A percentile compares a stretch with the other conserved stretches of the same genome.
Evolutionary conservation across 2,113 vertebrate species (phyloP).

Genomic region (Hipposideros armiger): DNA sequence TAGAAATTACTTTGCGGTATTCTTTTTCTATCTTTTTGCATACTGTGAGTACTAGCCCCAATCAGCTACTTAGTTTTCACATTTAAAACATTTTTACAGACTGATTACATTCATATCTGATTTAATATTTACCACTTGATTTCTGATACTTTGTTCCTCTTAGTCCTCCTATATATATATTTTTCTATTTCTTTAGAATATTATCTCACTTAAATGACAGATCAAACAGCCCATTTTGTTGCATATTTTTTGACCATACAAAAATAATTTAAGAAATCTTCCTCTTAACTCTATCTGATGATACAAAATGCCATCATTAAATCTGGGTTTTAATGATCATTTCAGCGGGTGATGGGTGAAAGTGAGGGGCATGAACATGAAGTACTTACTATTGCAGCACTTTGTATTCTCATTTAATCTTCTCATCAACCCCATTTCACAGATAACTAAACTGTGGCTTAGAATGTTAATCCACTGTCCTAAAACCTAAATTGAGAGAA

Average conservation of each 20-base stretch:
- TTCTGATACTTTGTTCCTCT: constrained; percentile 38
- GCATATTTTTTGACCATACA: background rate
- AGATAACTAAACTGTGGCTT: background rate
- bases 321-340: background rate
- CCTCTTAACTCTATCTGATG: background rate
- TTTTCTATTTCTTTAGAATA: constrained; percentile 30
- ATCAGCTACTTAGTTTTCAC: constrained; percentile 23
- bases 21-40: constrained; percentile 16
- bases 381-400: background rate
- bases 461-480: background rate
- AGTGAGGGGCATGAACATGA: background rate
- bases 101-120: constrained; percentile 12
- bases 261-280: background rate
- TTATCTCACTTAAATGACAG: constrained; percentile 42
- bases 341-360: background rate
- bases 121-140: constrained; percentile 50
- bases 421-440: background rate
- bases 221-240: constrained; percentile 47
- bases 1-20: background rate
- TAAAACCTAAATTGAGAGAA: background rate
- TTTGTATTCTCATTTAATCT: constrained; percentile 42
- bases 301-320: background rate
- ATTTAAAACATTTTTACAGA: constrained; percentile 1
- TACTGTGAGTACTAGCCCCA: background rate
- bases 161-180: background rate